A percentile compares a stretch with the other conserved stretches of the same genome.
These are phyloP conservation scores for Mimas tiliae DNA, from an alignment of 2,888 invertebrate species.

Conservation along the genomic window DNA sequence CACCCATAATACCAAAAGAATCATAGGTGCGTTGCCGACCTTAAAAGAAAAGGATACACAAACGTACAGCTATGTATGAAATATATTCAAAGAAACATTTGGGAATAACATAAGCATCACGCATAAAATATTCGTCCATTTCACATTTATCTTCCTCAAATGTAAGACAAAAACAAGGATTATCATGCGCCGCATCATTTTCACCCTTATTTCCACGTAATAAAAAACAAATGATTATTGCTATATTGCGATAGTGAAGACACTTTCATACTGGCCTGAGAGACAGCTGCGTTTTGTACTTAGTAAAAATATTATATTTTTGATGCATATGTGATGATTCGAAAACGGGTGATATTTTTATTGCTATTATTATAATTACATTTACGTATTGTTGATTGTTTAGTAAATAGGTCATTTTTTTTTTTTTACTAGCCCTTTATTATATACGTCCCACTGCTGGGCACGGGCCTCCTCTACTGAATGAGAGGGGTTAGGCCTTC, in stretches of 20 bases:
- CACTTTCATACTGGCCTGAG: neutral
- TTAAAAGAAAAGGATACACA: too few species aligned
- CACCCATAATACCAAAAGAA: too few species aligned
- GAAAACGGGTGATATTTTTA: too few species aligned
- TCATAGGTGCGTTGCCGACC: too few species aligned
- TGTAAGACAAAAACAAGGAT: conserved; percentile 43
- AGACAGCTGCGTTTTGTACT: neutral
- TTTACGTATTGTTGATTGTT: too few species aligned
- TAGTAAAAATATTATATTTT: neutral
- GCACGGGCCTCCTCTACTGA: too few species aligned
- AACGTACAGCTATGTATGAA: neutral
- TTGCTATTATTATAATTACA: too few species aligned
- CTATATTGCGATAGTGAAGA: conserved; percentile 24
- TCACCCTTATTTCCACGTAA: conserved; percentile 59
- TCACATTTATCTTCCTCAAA: conserved; percentile 51
- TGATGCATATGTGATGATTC: too few species aligned
- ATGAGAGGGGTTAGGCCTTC: too few species aligned
- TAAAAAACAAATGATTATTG: conserved; percentile 63
- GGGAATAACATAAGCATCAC: conserved; percentile 16
- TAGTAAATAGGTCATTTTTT: too few species aligned
- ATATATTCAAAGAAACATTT: conserved; percentile 16
- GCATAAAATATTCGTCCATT: conserved; percentile 50
- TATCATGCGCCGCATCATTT: conserved; percentile 45
- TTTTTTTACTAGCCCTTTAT: too few species aligned
- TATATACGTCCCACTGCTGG: too few species aligned